Evolutionary conservation across 2,888 invertebrate species (phyloP).

Genomic region (Brachyptera risi): DNA sequence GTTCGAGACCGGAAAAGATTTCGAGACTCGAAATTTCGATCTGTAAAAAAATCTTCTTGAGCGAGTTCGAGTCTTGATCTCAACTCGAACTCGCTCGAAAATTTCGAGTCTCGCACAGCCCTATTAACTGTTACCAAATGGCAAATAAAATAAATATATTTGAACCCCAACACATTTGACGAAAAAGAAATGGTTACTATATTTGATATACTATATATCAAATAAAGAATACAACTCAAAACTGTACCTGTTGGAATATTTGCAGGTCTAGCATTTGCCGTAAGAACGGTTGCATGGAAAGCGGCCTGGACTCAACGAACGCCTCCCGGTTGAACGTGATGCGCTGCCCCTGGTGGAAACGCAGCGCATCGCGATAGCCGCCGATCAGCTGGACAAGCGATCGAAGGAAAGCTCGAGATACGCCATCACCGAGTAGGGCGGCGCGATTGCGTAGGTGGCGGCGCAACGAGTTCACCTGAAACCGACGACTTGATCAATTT

Average conservation of each 20-base stretch:
- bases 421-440: slow-evolving; percentile 80
- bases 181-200: too few relatives aligned
- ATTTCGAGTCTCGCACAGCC: too few relatives aligned
- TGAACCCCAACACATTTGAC: too few relatives aligned
- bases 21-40: too few relatives aligned
- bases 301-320: slow-evolving; percentile 81
- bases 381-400: slow-evolving; percentile 92
- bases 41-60: too few relatives aligned
- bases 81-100: too few relatives aligned
- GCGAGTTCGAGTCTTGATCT: too few relatives aligned
- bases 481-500: too few relatives aligned
- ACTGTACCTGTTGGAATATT: slow-evolving; percentile 82
- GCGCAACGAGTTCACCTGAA: slow-evolving; percentile 67
- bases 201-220: too few relatives aligned
- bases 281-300: slow-evolving; percentile 82
- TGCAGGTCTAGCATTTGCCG: slow-evolving; percentile 87
- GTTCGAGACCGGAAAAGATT: too few relatives aligned
- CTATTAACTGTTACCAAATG: too few relatives aligned
- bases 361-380: slow-evolving; percentile 87
- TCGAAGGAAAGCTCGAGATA: slow-evolving; percentile 86
- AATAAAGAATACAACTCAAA: background rate
- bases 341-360: slow-evolving; percentile 64
- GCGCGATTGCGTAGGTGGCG: slow-evolving; percentile 72
- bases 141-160: too few relatives aligned
- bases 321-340: slow-evolving; percentile 84